Evolutionary conservation across 2,888 invertebrate species (phyloP), one percentile per base, ranked within the genome.

Genomic region (Phaonia tiefii): DNA sequence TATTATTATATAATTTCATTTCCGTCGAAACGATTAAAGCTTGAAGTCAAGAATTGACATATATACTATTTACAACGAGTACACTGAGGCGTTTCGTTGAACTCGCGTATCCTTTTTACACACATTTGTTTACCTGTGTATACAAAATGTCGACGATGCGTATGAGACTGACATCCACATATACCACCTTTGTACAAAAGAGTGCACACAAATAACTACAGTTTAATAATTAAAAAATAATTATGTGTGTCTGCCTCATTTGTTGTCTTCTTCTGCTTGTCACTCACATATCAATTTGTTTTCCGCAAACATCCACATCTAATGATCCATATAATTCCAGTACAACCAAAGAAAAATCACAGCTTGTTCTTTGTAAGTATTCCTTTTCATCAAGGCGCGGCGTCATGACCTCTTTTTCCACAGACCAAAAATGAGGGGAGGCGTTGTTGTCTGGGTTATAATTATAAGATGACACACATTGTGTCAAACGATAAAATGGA

Each of bases 241-340:
- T 46, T 46, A n/a, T n/a, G n/a, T n/a, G n/a, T n/a, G n/a, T n/a
- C 46, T 20, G 17, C 22, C 4, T 70, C 44, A 70, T 74, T 56
- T 70, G 56, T 75, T 31, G 3, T 42, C 42, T n/a, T 22, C 22
- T 17, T 49, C 5, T 60, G 49, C 1, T 51, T 10, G 20, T 51
- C 44, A 51, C 20, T 22, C 22, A 51, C 51, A 51, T 51, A 51
- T 51, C 51, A 51, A 51, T 51, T 51, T 51, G 51, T 51, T 37
- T 39, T 60, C 60, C 60, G 17, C 60, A 39, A 4, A 13, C 60
- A 60, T 60, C 39, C 37, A 31, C 60, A 20, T 39, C 60, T 60
- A 60, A 60, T 60, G 60, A 60, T 60, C 60, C 39, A 60, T 39
- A 60, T 60, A 60, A 60, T 60, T 60, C 39, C 31, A 39, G 31